Evolutionary conservation across 2,113 vertebrate genomes (phyloP).

Genomic region (Parus major): DNA sequence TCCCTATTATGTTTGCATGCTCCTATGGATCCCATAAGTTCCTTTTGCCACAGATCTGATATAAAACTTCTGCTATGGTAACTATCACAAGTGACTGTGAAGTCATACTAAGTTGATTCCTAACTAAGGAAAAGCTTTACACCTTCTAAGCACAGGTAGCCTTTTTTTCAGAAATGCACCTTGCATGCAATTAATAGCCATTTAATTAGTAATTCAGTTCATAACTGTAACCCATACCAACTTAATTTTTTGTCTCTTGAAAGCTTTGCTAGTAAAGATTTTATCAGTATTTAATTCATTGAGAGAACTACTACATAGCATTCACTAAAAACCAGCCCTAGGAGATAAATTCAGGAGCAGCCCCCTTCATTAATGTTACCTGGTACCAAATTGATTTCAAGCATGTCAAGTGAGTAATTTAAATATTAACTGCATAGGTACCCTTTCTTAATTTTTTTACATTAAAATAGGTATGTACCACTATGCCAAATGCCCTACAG

Average conservation of each 20-base stretch:
- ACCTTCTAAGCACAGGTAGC: not conserved
- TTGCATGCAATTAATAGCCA: not conserved
- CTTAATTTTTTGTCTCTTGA: not conserved
- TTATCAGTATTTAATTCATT: not conserved
- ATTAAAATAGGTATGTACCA: not conserved
- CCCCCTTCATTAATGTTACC: not conserved
- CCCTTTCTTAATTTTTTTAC: not conserved
- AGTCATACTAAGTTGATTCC: not conserved
- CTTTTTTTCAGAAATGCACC: not conserved
- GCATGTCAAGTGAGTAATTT: not conserved
- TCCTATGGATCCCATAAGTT: not conserved
- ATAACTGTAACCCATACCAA: not conserved
- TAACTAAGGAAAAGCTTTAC: not conserved
- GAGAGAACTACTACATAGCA: not conserved
- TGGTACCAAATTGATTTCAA: not conserved
- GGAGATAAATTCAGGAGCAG: not conserved
- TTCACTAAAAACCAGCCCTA: not conserved
- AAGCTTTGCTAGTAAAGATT: not conserved
- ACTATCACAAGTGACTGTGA: not conserved
- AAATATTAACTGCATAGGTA: not conserved
- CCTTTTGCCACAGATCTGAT: not conserved
- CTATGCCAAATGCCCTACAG: not conserved
- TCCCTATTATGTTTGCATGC: accelerated
- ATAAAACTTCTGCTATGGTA: not conserved
- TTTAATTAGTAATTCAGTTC: not conserved